phyloP scores from a whole-genome alignment of 2,113 vertebrate genomes.

The Dendropsophus ebraccatus region DNA sequence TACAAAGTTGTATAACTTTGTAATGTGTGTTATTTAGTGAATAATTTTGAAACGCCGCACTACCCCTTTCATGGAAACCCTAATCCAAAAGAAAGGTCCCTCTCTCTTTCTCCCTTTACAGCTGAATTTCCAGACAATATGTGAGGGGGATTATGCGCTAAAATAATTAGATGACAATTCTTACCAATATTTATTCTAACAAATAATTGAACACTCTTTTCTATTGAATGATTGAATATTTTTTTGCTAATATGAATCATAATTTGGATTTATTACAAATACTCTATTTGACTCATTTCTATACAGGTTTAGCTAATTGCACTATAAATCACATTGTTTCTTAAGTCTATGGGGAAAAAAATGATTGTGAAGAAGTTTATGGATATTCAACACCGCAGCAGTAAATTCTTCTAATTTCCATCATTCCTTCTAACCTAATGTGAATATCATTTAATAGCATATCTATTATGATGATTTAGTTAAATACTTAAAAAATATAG shows the following conservation, averaged over 20 bases:
- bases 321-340: neutral
- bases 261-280: neutral
- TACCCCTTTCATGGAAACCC: too few species aligned
- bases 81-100: too few species aligned
- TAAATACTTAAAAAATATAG: neutral
- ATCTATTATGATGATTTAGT: neutral
- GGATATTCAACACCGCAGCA: neutral
- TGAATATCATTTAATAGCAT: neutral
- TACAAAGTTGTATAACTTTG: too few species aligned
- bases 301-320: neutral
- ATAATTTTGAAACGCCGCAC: too few species aligned
- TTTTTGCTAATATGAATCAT: neutral
- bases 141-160: too few species aligned
- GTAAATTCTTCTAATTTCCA: neutral
- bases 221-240: neutral
- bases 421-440: neutral
- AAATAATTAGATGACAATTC: too few species aligned
- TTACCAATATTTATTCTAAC: too few species aligned
- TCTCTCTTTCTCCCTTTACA: too few species aligned
- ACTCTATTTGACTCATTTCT: neutral
- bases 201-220: neutral
- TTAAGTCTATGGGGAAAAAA: neutral
- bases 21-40: too few species aligned
- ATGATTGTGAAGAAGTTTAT: neutral
- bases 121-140: too few species aligned